These are phyloP conservation scores for Gymnoscopelus microlampas DNA, from an alignment of 2,797 vertebrate genomes.

Conservation along the genomic window DNA sequence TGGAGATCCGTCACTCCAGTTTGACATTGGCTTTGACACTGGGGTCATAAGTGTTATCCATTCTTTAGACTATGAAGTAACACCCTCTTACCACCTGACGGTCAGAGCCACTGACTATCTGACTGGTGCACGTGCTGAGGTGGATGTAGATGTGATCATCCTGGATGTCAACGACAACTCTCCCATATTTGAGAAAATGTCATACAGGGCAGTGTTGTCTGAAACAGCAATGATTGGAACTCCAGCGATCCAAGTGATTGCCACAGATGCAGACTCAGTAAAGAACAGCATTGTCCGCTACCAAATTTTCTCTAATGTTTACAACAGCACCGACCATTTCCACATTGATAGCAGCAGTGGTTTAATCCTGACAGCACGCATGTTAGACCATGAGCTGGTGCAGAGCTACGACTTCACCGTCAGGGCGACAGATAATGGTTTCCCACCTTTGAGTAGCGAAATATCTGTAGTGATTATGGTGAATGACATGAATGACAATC, in stretches of 20 bases:
- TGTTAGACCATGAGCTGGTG: slow-evolving; percentile 91
- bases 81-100: slow-evolving; percentile 86
- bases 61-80: slow-evolving; percentile 90
- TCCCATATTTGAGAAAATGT: slow-evolving; percentile 88
- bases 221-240: slow-evolving; percentile 96
- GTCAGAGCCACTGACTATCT: slow-evolving; percentile 94
- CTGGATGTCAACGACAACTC: slow-evolving; percentile 94
- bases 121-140: slow-evolving; percentile 93
- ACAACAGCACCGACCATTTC: slow-evolving; percentile 95
- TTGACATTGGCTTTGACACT: slow-evolving; percentile 96
- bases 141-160: slow-evolving; percentile 89
- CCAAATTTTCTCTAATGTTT: slow-evolving; percentile 91
- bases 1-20: slow-evolving; percentile 91
- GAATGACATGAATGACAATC: slow-evolving; percentile 95
- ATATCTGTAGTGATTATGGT: slow-evolving; percentile 89
- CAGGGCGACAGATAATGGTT: slow-evolving; percentile 93
- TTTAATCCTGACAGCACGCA: slow-evolving; percentile 93
- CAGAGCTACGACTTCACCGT: slow-evolving; percentile 90
- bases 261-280: slow-evolving; percentile 90
- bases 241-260: slow-evolving; percentile 91
- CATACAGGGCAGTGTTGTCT: slow-evolving; percentile 89
- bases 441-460: slow-evolving; percentile 91
- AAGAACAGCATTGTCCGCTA: slow-evolving; percentile 91
- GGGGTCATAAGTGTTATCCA: slow-evolving; percentile 92
- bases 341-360: slow-evolving; percentile 97